A percentile compares a stretch with the other conserved stretches of the same genome.
Evolutionary conservation across 1,140 invertebrate genomes (phyloP).

Genomic region (Coelopa frigida): DNA sequence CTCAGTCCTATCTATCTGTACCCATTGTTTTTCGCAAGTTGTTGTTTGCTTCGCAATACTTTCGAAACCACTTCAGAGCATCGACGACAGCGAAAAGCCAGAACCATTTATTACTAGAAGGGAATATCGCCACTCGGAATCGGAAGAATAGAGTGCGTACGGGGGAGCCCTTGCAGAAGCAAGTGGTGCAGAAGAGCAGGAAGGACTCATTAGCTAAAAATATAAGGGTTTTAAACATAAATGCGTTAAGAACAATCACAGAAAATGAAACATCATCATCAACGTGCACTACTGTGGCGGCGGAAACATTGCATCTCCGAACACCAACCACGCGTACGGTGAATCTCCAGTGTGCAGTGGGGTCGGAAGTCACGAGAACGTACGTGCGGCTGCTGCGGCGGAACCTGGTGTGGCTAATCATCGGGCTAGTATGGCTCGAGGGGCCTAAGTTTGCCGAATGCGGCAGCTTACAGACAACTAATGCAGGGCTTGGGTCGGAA

Average conservation of each 20-base stretch:
- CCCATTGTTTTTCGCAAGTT: no score
- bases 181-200: not conserved
- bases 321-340: not conserved
- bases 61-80: not conserved
- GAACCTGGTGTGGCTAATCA: constrained; percentile 37
- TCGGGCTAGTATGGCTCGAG: constrained; percentile 39
- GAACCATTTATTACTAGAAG: constrained; percentile 8
- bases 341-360: not conserved
- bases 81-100: constrained; percentile 21
- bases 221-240: constrained; percentile 7
- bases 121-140: constrained; percentile 11
- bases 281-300: constrained; percentile 12
- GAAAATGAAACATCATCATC: constrained; percentile 9
- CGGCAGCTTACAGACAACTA: no score
- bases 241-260: constrained; percentile 15
- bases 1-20: no score
- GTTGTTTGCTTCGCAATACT: no score
- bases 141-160: constrained; percentile 5
- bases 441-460: constrained; percentile 32
- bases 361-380: not conserved
- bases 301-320: constrained; percentile 7
- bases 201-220: constrained; percentile 3
- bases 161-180: constrained; percentile 5
- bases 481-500: constrained; percentile 20
- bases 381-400: constrained; percentile 14